phyloP scores from a whole-genome alignment of 2,797 vertebrate genomes.

The Melanotaenia pygmaea region DNA sequence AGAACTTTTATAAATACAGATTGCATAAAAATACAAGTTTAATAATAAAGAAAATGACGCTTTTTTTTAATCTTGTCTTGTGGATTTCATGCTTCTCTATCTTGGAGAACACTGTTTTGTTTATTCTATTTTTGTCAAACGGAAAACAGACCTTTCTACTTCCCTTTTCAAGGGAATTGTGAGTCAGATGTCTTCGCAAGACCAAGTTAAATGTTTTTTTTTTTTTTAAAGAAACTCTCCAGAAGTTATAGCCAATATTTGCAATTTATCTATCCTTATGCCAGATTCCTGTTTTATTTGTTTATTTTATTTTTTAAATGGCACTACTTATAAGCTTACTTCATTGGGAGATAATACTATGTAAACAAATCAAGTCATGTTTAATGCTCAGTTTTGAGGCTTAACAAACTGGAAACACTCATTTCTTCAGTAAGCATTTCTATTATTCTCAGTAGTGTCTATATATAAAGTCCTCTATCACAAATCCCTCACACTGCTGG shows the following conservation, averaged over 20 bases:
- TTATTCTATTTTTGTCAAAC: background rate
- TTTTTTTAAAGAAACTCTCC: background rate
- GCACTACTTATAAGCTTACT: background rate
- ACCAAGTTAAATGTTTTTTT: background rate
- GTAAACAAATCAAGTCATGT: background rate
- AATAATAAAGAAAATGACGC: slow-evolving; percentile 79
- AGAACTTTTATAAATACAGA: slow-evolving; percentile 87
- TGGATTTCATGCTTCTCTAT: slow-evolving; percentile 15
- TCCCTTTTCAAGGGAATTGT: background rate
- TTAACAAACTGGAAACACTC: background rate
- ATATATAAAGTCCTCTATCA: background rate
- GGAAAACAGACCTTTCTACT: background rate
- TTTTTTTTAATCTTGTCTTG: slow-evolving; percentile 75
- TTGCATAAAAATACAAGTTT: slow-evolving; percentile 84
- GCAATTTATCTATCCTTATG: background rate
- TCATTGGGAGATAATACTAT: background rate
- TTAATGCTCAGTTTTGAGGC: background rate
- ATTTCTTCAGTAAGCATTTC: background rate
- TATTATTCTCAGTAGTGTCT: background rate
- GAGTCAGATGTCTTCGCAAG: background rate
- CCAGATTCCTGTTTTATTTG: no score
- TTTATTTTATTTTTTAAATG: no score
- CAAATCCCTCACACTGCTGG: background rate
- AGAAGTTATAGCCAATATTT: background rate
- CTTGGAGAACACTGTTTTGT: background rate